phyloP scores from a whole-genome alignment of 2,113 vertebrate genomes.

The Rafetus swinhoei region DNA sequence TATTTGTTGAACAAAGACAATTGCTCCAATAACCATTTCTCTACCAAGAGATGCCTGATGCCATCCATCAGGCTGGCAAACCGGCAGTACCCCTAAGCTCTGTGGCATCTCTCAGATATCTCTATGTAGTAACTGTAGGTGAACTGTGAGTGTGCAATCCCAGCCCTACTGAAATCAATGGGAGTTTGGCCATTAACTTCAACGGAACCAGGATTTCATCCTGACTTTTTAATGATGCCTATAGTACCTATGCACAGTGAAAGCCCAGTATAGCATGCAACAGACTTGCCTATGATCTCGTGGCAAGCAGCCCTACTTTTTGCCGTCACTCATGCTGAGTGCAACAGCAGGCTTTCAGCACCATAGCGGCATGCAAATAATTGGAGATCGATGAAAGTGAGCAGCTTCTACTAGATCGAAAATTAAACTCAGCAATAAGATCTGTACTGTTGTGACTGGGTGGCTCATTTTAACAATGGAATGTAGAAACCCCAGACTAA shows the following conservation, averaged over 20 bases:
- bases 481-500: constrained; percentile 61
- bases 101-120: constrained; percentile 48
- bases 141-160: constrained; percentile 12
- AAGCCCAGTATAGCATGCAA: constrained; percentile 1
- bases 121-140: not conserved
- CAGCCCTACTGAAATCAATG: constrained; percentile 13
- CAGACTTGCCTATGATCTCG: constrained; percentile 49
- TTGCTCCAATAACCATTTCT: constrained; percentile 6
- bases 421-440: not conserved
- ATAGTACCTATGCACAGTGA: constrained; percentile 11
- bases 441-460: constrained; percentile 68
- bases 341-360: constrained; percentile 39
- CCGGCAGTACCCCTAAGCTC: constrained; percentile 41
- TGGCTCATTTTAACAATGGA: constrained; percentile 46
- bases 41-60: constrained; percentile 36
- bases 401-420: not conserved
- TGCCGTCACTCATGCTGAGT: not conserved
- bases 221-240: constrained; percentile 35
- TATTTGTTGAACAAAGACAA: constrained; percentile 1
- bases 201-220: constrained; percentile 32
- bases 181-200: not conserved
- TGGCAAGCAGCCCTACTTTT: constrained; percentile 60
- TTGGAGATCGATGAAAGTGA: constrained; percentile 6
- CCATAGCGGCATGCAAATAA: not conserved
- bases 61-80: not conserved